These are phyloP conservation scores for Rhizoglyphus robini DNA, from an alignment of 1,140 invertebrate species.

Conservation along the genomic window DNA sequence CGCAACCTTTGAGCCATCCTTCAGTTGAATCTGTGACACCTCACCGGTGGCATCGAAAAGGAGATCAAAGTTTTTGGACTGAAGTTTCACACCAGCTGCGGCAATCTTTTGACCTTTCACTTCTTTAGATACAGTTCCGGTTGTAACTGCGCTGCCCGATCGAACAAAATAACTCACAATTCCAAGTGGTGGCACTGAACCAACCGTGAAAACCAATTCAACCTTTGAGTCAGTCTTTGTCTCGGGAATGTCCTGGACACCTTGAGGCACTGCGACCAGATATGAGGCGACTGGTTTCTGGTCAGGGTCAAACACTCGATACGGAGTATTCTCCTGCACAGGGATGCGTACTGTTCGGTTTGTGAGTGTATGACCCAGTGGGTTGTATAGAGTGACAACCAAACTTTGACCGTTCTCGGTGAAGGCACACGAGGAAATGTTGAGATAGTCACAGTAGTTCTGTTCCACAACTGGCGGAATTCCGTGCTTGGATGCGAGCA, in stretches of 20 bases:
- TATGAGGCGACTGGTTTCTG: slow-evolving; percentile 32
- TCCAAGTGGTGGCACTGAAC: slow-evolving; percentile 34
- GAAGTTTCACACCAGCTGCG: too few species aligned
- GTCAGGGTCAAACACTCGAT: slow-evolving; percentile 46
- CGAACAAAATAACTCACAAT: slow-evolving; percentile 33
- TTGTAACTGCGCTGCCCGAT: slow-evolving; percentile 17
- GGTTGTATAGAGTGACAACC: slow-evolving; percentile 63
- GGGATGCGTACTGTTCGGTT: slow-evolving; percentile 53
- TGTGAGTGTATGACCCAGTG: slow-evolving; percentile 47
- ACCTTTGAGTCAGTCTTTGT: slow-evolving; percentile 30
- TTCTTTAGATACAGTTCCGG: neutral
- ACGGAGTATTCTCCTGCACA: slow-evolving; percentile 40
- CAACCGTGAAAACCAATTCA: slow-evolving; percentile 36
- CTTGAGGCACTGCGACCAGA: slow-evolving; percentile 28
- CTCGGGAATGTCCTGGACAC: slow-evolving; percentile 32
- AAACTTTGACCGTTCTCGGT: slow-evolving; percentile 49
- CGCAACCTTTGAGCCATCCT: slow-evolving; percentile 7
- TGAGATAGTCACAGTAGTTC: slow-evolving; percentile 50
- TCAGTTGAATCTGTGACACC: slow-evolving; percentile 26
- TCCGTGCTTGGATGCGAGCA: too few species aligned
- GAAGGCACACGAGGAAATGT: slow-evolving; percentile 39
- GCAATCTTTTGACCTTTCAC: slow-evolving; percentile 1
- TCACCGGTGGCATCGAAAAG: slow-evolving; percentile 21
- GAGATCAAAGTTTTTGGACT: slow-evolving; percentile 16
- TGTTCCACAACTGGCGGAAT: too few species aligned